Evolutionary conservation across 2,797 vertebrate genomes (phyloP).

Genomic region (Antennarius maculatus): DNA sequence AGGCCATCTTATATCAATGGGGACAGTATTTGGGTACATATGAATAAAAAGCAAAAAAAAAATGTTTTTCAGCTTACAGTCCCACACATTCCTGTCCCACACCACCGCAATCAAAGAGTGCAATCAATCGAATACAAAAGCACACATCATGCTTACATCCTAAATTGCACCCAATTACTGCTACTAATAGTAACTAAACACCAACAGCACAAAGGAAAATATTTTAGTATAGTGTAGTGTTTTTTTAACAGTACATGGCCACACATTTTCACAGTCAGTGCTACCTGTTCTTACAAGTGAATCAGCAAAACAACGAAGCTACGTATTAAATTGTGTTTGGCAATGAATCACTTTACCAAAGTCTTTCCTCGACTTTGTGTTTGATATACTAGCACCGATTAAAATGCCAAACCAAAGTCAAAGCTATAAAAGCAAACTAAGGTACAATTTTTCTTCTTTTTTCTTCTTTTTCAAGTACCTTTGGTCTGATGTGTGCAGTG

Average conservation of each 20-base stretch:
- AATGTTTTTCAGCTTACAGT: no score
- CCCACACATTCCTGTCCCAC: no score
- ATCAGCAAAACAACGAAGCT: neutral
- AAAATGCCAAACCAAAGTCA: slow-evolving; percentile 22
- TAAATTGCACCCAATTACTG: no score
- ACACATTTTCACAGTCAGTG: neutral
- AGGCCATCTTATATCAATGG: no score
- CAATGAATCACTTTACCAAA: slow-evolving; percentile 14
- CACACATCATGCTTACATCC: no score
- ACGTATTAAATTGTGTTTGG: slow-evolving; percentile 11
- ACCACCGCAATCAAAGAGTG: no score
- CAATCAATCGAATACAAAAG: no score
- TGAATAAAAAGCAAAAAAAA: no score
- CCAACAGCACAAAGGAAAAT: no score
- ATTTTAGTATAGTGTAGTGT: neutral
- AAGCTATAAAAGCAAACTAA: slow-evolving; percentile 29
- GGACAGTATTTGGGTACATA: no score
- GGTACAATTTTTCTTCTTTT: slow-evolving; percentile 13
- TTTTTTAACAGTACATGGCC: neutral
- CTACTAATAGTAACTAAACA: no score
- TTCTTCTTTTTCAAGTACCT: neutral
- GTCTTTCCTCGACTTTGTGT: slow-evolving; percentile 14
- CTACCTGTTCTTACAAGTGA: slow-evolving; percentile 3
- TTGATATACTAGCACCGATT: slow-evolving; percentile 5
- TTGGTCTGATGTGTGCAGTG: slow-evolving; percentile 9